phyloP scores from a whole-genome alignment of 2,888 invertebrate species.

The Thereva unica region DNA sequence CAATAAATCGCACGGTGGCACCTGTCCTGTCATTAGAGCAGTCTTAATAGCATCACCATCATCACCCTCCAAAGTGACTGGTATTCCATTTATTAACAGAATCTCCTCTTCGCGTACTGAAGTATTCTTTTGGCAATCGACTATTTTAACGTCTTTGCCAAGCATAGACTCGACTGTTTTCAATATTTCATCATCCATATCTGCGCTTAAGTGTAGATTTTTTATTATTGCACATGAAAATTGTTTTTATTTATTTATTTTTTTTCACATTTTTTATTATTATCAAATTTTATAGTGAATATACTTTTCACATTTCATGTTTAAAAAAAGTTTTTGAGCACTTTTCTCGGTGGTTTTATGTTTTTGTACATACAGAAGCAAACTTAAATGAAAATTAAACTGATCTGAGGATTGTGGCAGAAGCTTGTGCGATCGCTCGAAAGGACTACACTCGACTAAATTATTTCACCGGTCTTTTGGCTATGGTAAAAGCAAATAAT shows the following conservation, averaged over 20 bases:
- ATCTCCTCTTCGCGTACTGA: conserved; percentile 73
- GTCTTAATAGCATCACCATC: conserved; percentile 71
- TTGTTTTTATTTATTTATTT: background rate
- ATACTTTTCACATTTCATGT: background rate
- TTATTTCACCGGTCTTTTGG: too few species aligned
- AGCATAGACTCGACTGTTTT: conserved; percentile 75
- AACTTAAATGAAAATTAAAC: too few species aligned
- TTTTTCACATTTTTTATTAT: conserved; percentile 2
- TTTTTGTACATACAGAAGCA: too few species aligned
- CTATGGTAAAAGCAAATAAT: too few species aligned
- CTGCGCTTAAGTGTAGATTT: background rate
- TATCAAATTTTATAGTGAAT: background rate
- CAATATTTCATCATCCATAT: conserved; percentile 74
- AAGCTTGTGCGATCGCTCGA: too few species aligned
- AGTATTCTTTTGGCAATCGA: conserved; percentile 75
- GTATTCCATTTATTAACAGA: conserved; percentile 71
- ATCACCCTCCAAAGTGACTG: conserved; percentile 68
- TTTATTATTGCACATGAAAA: background rate
- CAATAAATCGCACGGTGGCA: conserved; percentile 72
- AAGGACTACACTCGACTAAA: too few species aligned
- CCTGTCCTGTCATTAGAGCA: conserved; percentile 69
- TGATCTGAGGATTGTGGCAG: too few species aligned
- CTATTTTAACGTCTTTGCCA: conserved; percentile 71
- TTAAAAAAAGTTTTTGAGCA: too few species aligned
- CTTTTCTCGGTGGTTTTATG: too few species aligned